A percentile compares a stretch with the other conserved stretches of the same genome.
Conservation (phyloP, 2,113 vertebrate species). For the Leptocoma aspasia region DNA sequence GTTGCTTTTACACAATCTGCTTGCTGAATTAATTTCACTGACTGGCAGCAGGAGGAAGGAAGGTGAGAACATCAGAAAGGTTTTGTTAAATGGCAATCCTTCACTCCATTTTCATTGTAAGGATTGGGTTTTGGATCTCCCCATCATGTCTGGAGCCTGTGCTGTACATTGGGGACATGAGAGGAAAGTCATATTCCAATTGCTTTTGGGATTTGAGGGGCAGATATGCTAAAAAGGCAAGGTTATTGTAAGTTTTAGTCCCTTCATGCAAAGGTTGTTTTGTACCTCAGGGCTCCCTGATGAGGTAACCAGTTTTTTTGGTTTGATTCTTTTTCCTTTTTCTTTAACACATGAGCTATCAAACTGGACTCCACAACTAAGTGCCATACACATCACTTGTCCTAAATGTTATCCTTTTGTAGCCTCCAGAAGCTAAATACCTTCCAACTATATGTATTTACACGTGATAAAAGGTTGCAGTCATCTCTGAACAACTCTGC, state of each 20-base stretch:
- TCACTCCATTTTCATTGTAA: background rate
- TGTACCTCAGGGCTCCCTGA: background rate
- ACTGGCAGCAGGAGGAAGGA: background rate
- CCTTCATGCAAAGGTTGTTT: background rate
- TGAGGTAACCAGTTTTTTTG: background rate
- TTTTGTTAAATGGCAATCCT: background rate
- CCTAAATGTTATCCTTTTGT: background rate
- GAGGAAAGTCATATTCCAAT: background rate
- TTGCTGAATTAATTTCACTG: background rate
- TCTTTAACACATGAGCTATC: background rate
- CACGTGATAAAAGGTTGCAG: background rate
- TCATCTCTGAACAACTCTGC: background rate
- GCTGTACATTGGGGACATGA: background rate
- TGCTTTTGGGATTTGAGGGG: background rate
- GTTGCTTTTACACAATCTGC: background rate
- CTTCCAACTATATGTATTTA: background rate
- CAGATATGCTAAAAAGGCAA: background rate
- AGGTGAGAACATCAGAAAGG: background rate
- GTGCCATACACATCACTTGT: background rate
- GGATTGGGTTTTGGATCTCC: background rate
- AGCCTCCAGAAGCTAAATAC: background rate
- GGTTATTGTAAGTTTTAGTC: background rate
- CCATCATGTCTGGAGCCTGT: background rate
- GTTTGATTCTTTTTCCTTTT: background rate
- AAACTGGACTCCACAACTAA: background rate